These are phyloP conservation scores for Delia radicum DNA, from an alignment of 1,140 invertebrate species.

Conservation along the genomic window DNA sequence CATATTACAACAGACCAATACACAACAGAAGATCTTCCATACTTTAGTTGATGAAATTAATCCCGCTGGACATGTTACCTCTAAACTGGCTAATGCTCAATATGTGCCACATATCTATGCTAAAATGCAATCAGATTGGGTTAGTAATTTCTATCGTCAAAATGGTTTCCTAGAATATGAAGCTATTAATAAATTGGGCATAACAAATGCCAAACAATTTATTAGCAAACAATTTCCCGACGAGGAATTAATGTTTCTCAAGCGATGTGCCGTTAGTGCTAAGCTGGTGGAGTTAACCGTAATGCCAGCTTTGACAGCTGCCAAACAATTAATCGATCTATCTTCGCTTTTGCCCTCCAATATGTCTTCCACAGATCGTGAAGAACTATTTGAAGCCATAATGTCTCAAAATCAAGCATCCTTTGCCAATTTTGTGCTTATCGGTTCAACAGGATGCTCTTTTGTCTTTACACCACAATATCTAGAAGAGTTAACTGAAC, in stretches of 20 bases:
- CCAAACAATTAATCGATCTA: slow-evolving; percentile 78
- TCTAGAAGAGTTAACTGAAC: slow-evolving; percentile 68
- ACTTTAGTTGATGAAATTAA: slow-evolving; percentile 67
- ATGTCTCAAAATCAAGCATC: slow-evolving; percentile 59
- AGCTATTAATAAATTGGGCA: slow-evolving; percentile 80
- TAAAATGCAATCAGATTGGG: slow-evolving; percentile 82
- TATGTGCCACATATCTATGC: slow-evolving; percentile 90
- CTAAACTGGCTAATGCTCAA: slow-evolving; percentile 72
- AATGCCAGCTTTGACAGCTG: slow-evolving; percentile 68
- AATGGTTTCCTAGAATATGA: slow-evolving; percentile 96
- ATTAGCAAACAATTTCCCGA: slow-evolving; percentile 76
- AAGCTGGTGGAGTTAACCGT: slow-evolving; percentile 49
- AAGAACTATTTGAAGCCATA: slow-evolving; percentile 68
- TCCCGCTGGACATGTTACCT: slow-evolving; percentile 77
- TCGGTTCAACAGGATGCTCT: slow-evolving; percentile 56
- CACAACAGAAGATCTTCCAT: slow-evolving; percentile 84
- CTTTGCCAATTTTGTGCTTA: slow-evolving; percentile 57
- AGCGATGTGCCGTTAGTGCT: slow-evolving; percentile 74
- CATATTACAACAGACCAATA: slow-evolving; percentile 76
- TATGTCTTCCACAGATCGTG: slow-evolving; percentile 74
- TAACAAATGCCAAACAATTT: slow-evolving; percentile 81
- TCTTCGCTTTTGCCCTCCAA: slow-evolving; percentile 76
- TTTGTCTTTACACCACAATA: slow-evolving; percentile 65
- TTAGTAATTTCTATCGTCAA: slow-evolving; percentile 88
- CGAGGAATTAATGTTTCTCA: slow-evolving; percentile 72